Conservation (phyloP, 2,888 invertebrate species). For the Herminia tarsipennalis region DNA sequence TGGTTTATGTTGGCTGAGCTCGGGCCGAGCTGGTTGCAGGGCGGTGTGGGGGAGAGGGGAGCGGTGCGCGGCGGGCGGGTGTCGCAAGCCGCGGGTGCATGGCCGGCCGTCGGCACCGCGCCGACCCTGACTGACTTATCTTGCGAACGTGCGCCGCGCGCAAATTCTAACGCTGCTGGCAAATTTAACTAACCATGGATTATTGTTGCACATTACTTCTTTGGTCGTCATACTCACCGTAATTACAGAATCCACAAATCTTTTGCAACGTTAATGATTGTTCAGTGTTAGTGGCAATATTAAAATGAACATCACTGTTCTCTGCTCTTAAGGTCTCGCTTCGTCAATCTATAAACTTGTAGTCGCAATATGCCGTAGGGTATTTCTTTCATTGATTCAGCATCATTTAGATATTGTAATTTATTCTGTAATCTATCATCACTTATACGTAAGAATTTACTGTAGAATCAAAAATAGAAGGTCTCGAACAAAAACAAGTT, state of each 20-base stretch:
- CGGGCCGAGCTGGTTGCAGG: constrained; percentile 41
- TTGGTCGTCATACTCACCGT: constrained; percentile 17
- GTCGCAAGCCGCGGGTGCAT: constrained; percentile 80
- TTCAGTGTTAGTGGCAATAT: neutral
- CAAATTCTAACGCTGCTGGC: constrained; percentile 82
- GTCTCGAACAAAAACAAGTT: neutral
- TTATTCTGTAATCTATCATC: no score
- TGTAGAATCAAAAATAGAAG: neutral
- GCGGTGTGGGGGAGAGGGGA: constrained; percentile 32
- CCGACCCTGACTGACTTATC: constrained; percentile 86
- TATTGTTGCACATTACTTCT: constrained; percentile 58
- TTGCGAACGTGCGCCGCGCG: constrained; percentile 82
- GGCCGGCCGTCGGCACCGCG: constrained; percentile 84
- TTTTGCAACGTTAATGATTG: no score
- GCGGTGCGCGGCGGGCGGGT: constrained; percentile 51
- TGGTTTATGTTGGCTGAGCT: constrained; percentile 55
- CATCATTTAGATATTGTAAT: no score
- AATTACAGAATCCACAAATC: constrained; percentile 8
- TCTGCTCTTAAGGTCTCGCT: neutral
- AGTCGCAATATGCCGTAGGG: no score
- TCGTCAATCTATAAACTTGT: no score
- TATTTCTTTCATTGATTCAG: no score
- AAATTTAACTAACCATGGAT: constrained; percentile 72
- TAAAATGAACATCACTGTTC: neutral
- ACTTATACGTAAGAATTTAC: no score